Percentiles rank a stretch among this genome's conserved stretches.
Evolutionary conservation across 2,797 vertebrate genomes (phyloP).

Genomic region (Gymnocypris eckloni): DNA sequence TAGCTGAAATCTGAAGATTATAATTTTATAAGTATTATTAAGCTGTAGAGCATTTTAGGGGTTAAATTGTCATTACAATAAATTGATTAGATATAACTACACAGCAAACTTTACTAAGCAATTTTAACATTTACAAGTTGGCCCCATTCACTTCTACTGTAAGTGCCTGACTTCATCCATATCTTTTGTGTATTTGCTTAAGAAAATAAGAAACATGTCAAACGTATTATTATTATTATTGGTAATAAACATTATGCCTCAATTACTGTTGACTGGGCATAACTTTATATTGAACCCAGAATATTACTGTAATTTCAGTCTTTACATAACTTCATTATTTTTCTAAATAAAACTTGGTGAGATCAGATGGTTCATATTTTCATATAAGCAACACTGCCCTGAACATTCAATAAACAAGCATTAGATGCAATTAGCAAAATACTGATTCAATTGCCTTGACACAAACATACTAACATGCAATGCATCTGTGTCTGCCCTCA

Average conservation of each 20-base stretch:
- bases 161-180: background rate
- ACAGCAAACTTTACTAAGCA: background rate
- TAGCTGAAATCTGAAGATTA: too few species aligned
- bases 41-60: background rate
- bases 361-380: background rate
- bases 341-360: background rate
- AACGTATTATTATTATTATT: background rate
- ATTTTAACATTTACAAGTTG: background rate
- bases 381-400: background rate
- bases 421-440: conserved; percentile 21
- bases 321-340: background rate
- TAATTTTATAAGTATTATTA: background rate
- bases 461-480: conserved; percentile 43
- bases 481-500: conserved; percentile 79
- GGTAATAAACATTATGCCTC: background rate
- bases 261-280: background rate
- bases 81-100: background rate
- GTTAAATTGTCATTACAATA: background rate
- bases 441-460: conserved; percentile 25
- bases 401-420: background rate
- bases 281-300: background rate
- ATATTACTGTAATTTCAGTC: background rate
- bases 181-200: background rate
- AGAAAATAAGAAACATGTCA: background rate
- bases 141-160: background rate